phyloP scores from a whole-genome alignment of 2,113 vertebrate species.

The Geococcyx californianus region DNA sequence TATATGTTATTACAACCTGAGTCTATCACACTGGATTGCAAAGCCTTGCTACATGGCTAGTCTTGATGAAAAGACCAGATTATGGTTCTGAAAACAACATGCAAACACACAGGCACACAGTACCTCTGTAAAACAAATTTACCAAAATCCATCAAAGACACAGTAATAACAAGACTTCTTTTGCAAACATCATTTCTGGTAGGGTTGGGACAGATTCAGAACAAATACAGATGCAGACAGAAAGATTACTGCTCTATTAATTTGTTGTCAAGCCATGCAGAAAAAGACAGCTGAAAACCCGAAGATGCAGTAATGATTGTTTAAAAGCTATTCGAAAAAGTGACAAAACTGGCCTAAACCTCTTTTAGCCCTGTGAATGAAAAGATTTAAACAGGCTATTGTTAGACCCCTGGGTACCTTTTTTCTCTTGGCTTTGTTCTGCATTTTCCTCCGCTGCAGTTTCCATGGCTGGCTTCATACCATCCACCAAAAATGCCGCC shows the following conservation, averaged over 20 bases:
- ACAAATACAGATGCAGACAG: neutral
- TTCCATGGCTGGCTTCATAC: slow-evolving; percentile 94
- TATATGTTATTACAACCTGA: neutral
- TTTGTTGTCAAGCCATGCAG: slow-evolving; percentile 55
- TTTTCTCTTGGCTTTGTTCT: slow-evolving; percentile 91
- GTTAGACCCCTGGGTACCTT: slow-evolving; percentile 84
- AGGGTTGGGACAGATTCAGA: slow-evolving; percentile 39
- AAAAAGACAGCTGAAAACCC: slow-evolving; percentile 27
- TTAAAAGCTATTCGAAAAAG: slow-evolving; percentile 66
- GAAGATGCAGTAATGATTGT: slow-evolving; percentile 61
- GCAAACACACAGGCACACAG: slow-evolving; percentile 27
- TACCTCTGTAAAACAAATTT: slow-evolving; percentile 2
- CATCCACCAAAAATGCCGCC: slow-evolving; percentile 89
- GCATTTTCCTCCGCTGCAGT: slow-evolving; percentile 89
- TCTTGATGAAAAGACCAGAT: neutral
- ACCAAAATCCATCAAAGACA: neutral
- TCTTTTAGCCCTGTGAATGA: slow-evolving; percentile 75
- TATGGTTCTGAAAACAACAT: neutral
- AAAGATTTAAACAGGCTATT: slow-evolving; percentile 84
- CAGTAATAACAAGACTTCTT: neutral
- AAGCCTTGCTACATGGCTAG: neutral
- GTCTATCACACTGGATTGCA: slow-evolving; percentile 8
- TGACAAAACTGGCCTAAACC: slow-evolving; percentile 74
- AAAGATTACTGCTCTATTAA: slow-evolving; percentile 59
- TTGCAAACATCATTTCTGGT: neutral